Evolutionary conservation across 2,888 invertebrate genomes (phyloP), one percentile per base, ranked within the genome.

Genomic region (Lepidochrysops patricia): DNA sequence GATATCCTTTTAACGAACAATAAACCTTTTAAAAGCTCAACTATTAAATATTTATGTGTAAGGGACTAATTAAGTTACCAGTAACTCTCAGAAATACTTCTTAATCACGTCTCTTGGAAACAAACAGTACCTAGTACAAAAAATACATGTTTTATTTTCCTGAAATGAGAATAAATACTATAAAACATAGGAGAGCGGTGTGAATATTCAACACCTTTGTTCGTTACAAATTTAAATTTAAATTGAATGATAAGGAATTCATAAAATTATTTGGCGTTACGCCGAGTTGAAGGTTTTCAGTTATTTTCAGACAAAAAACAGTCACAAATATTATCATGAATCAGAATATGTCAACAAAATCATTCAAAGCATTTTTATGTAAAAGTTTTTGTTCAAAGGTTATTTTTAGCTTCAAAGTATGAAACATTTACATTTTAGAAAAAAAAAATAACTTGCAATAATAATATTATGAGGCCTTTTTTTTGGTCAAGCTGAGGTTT

Each of bases 281-380:
- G 52, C 52, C 52, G 52, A 52, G 29, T 27, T 52, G 26, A 52
- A 52, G 52, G 52, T 52, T 29, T 29, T 1, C 26, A 29, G 27
- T 52, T 52, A 52, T 52, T 52, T 52, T 27, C 9, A 15, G 27
- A 19, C 52, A 52, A 19, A 52, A 37, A 12, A 52, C 7, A 15
- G 27, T 29, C 52, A 9, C 15, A 13, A 27, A 9, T n/a, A 6
- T 26, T 15, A 29, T 4, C n/a, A 12, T 52, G 52, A 29, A 52
- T 29, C 7, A 29, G 13, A 9, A 1, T 4, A 15, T 19, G 15
- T 7, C 7, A 15, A 37, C 15, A 35, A 15, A 6, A 13, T 13
- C 15, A 35, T 5, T 13, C 0, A n/a, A 29, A 29, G 9, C 6
- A 9, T 29, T 29, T 29, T 9, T 2, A 34, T 34, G 4, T 12